phyloP scores from a whole-genome alignment of 2,888 invertebrate genomes.

The Elgonia sp. region DNA sequence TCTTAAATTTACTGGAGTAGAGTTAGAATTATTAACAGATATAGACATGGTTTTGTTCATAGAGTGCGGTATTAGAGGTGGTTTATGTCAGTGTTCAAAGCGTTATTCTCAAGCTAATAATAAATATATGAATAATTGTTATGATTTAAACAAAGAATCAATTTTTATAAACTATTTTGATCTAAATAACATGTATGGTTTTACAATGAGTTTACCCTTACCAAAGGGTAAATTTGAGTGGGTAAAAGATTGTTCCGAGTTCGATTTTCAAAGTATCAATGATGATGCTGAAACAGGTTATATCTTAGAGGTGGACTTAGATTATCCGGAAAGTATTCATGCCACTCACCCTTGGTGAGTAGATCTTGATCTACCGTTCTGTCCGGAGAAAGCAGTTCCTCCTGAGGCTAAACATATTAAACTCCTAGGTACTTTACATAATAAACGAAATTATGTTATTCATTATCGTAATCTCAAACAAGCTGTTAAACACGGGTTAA shows the following conservation, averaged over 20 bases:
- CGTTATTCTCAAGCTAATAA: conserved; percentile 78
- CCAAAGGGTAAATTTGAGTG: conserved; percentile 82
- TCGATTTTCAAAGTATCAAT: not conserved
- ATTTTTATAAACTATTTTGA: conserved; percentile 83
- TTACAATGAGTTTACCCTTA: conserved; percentile 82
- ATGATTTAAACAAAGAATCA: conserved; percentile 42
- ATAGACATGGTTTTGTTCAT: conserved; percentile 77
- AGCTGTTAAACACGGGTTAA: too few relatives aligned
- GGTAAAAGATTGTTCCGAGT: conserved; percentile 66
- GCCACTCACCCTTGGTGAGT: too few relatives aligned
- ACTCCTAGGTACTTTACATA: too few relatives aligned
- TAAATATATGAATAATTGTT: conserved; percentile 56
- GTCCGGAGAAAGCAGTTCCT: too few relatives aligned
- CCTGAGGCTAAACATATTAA: too few relatives aligned
- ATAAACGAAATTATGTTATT: too few relatives aligned
- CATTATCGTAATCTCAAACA: too few relatives aligned
- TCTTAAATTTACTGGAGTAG: conserved; percentile 66
- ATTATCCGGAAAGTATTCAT: too few relatives aligned
- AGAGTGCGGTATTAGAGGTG: conserved; percentile 79
- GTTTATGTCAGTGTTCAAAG: conserved; percentile 74
- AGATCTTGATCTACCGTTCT: too few relatives aligned
- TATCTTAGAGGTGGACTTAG: not conserved
- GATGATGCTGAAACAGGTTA: not conserved
- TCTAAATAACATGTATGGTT: conserved; percentile 84
- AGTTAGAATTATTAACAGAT: conserved; percentile 73